Base-by-base conservation (phyloP, 2,113 vertebrate genomes). In the Bombycilla garrulus region DNA sequence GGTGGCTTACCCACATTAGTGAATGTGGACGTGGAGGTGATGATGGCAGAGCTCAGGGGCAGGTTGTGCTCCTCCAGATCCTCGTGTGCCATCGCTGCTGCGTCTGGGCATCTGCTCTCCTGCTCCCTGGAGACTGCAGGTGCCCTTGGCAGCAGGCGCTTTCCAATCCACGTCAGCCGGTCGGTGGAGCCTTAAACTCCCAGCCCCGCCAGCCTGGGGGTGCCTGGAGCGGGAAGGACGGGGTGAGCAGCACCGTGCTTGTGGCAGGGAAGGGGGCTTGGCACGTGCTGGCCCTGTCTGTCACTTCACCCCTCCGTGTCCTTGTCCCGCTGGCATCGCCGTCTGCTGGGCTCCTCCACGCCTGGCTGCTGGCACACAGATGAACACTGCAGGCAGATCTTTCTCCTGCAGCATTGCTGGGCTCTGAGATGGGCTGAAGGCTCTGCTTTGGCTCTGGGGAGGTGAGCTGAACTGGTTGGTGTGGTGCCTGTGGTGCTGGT, bases 221-320 rank as follows among this genome's bases (percentile, higher is more conserved):
- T 82, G 82, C 62, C 61, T n/a, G 6, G 47, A 29, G 72, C 0
- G 4, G 72, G 83, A n/a, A 72, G 62, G 91, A 51, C 3, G 0
- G 5, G 0, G 16, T 1, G 5, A 50, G 71, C 2, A 1, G 61
- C 2, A 0, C 61, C 0, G 11, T 17, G 57, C 64, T 42, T 16
- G 64, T 1, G 10, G 24, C 84, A 64, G 61, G 19, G 81, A 48
- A 7, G 42, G 77, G 65, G 40, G 60, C 16, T 91, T 1, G 42
- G 33, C 45, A 5, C 20, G 13, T 1, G n/a, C 61, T 29, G 48
- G 48, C 57, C 71, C 61, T 14, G 36, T 19, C 65, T 81, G 80
- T 36, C 61, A 10, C 81, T 21, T 69, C 65, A 7, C 26, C 79
- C 1, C 0, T 0, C 17, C 2, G 64, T 1, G 10, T 38, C 84